Percentiles rank a stretch among this genome's conserved stretches.
Conservation (phyloP, 2,797 vertebrate genomes). For the Netta rufina region DNA sequence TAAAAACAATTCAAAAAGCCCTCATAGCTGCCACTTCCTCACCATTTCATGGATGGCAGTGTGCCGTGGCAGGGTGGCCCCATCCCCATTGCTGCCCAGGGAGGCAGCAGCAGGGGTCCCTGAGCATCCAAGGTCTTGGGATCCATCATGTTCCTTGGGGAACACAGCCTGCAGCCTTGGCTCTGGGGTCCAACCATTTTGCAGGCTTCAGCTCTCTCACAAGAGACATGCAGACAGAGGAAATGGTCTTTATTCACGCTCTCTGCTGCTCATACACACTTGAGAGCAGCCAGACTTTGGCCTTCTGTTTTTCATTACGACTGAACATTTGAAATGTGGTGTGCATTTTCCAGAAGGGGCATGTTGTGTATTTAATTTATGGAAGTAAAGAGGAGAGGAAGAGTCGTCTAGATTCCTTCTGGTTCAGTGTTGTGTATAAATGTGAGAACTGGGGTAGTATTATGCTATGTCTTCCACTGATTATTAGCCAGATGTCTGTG, state of each 20-base stretch:
- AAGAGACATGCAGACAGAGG: background rate
- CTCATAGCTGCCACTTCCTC: background rate
- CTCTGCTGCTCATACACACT: accelerated
- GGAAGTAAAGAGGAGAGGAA: conserved; percentile 9
- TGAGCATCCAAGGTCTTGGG: background rate
- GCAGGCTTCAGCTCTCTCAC: background rate
- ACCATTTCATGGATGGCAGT: background rate
- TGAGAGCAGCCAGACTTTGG: conserved; percentile 46
- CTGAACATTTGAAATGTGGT: conserved; percentile 33
- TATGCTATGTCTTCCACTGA: background rate
- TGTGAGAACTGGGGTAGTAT: background rate
- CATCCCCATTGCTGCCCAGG: accelerated
- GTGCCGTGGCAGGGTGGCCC: background rate
- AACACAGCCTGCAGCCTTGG: background rate
- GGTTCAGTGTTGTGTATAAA: background rate
- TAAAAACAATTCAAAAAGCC: background rate
- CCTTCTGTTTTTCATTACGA: conserved; percentile 67
- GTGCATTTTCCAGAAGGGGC: conserved; percentile 45
- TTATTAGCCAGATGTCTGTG: background rate
- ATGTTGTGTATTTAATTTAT: conserved; percentile 43
- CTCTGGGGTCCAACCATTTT: background rate
- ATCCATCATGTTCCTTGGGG: background rate
- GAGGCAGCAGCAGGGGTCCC: background rate
- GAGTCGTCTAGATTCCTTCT: conserved; percentile 2
- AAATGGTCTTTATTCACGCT: conserved; percentile 34